Evolutionary conservation across 2,113 vertebrate species (phyloP).

Genomic region (Muntiacus muntjak): DNA sequence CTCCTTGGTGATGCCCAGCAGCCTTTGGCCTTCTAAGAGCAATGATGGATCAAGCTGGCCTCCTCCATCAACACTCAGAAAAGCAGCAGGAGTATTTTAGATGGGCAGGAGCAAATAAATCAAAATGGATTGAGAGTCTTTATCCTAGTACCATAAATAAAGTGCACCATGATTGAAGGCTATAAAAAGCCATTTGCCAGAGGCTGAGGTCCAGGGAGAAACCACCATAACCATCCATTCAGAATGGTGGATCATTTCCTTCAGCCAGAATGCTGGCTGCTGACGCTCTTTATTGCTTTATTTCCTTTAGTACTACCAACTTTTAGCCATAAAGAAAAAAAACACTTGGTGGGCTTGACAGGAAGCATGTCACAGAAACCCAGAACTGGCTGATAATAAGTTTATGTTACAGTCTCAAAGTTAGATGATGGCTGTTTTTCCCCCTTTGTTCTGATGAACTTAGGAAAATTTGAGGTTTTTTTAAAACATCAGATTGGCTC

Average conservation of each 20-base stretch:
- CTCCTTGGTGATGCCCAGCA: slow-evolving; percentile 18
- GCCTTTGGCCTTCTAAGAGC: neutral
- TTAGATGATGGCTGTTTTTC: slow-evolving; percentile 43
- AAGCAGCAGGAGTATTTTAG: neutral
- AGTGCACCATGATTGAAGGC: slow-evolving; percentile 77
- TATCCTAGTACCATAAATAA: slow-evolving; percentile 81
- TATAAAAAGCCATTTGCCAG: slow-evolving; percentile 35
- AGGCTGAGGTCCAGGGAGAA: slow-evolving; percentile 29
- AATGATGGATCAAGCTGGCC: neutral
- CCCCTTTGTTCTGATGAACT: slow-evolving; percentile 51
- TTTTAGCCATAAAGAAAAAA: slow-evolving; percentile 59
- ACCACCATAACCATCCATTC: slow-evolving; percentile 10
- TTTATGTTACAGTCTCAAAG: neutral
- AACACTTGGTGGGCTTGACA: slow-evolving; percentile 73
- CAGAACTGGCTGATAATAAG: neutral
- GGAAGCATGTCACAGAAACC: slow-evolving; percentile 29
- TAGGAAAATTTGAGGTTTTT: neutral
- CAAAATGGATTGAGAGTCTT: slow-evolving; percentile 61
- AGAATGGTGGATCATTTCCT: neutral
- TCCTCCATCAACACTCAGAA: slow-evolving; percentile 8
- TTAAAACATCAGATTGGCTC: slow-evolving; percentile 38
- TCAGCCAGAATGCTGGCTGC: slow-evolving; percentile 41
- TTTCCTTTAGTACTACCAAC: slow-evolving; percentile 67
- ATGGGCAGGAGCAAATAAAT: neutral
- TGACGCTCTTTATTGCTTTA: slow-evolving; percentile 77